Evolutionary conservation across 2,113 vertebrate species (phyloP), one percentile per base, ranked within the genome.

Genomic region (Myrmophylax atrothorax): DNA sequence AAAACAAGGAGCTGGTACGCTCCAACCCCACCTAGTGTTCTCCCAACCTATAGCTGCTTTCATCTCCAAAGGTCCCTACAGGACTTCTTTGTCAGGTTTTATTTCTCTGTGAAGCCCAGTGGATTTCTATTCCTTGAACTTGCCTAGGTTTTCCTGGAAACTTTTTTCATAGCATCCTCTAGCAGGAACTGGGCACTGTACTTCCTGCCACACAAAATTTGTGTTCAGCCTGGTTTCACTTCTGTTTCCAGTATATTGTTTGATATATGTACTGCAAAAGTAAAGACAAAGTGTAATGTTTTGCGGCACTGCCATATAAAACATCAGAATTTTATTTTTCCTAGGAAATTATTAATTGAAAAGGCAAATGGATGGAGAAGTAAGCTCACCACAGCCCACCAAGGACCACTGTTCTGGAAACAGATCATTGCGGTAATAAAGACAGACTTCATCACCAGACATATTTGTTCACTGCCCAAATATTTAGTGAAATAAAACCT

Each of bases 1-100:
- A 64, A 66, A n/a, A 29, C 6, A 4, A 18, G 5, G 10, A n/a
- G 3, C 3, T 76, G 8, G 9, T 53, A 20, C 8, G 49, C 3
- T 53, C 12, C 3, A 4, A 4, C 7, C 18, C 15, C 4, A 8
- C 0, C 1, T 38, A 22, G 6, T 28, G 6, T 8, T 75, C 16
- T 76, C 44, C 10, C 31, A 49, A 0, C 19, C 5, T 53, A 9
- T 8, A 80, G 5, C 11, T 84, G 35, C 17, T 59, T 63, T 63
- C 14, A 58, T 52, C 38, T 90, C 33, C 53, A 37, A 62, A 17
- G 4, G 64, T 19, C 7, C 22, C 79, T 38, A 53, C 3, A 35
- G n/a, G 12, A 40, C 12, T 50, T n/a, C 37, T 86, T 16, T 76
- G 4, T 37, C 15, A 49, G 15, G 5, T 56, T 80, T 49, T 64